Conservation (phyloP, 2,797 vertebrate species). For the Pristis pectinata region DNA sequence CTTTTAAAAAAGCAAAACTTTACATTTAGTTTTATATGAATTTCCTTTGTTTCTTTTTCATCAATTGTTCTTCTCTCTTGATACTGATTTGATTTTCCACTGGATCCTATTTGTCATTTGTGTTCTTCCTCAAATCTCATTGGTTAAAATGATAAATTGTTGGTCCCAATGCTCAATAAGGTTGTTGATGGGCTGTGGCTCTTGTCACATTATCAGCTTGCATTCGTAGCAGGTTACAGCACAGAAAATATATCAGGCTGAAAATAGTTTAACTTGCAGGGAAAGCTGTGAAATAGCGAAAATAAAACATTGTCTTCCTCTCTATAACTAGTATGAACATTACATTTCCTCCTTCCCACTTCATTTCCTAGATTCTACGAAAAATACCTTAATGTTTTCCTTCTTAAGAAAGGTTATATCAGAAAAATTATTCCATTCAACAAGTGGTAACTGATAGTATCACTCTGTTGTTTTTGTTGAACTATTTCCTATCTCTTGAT, state of each 20-base stretch:
- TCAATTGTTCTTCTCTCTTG: background rate
- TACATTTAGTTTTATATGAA: background rate
- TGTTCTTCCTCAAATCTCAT: background rate
- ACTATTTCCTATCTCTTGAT: background rate
- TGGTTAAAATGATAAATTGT: background rate
- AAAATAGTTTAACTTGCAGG: background rate
- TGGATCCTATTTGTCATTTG: background rate
- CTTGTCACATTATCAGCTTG: background rate
- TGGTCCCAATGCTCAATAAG: background rate
- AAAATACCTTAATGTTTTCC: background rate
- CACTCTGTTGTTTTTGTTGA: background rate
- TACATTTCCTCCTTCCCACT: background rate
- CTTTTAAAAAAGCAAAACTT: background rate
- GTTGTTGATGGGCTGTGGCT: background rate
- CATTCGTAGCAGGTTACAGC: background rate
- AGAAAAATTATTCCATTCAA: background rate
- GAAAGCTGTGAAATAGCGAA: background rate
- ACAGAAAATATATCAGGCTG: background rate
- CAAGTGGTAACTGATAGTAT: background rate
- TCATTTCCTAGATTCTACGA: background rate
- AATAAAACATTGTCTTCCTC: too few species aligned
- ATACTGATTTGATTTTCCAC: background rate
- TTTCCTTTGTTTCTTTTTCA: background rate
- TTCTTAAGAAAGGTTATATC: background rate
- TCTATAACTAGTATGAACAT: too few species aligned